phyloP scores from a whole-genome alignment of 2,113 vertebrate genomes.

The Calyptomena viridis region DNA sequence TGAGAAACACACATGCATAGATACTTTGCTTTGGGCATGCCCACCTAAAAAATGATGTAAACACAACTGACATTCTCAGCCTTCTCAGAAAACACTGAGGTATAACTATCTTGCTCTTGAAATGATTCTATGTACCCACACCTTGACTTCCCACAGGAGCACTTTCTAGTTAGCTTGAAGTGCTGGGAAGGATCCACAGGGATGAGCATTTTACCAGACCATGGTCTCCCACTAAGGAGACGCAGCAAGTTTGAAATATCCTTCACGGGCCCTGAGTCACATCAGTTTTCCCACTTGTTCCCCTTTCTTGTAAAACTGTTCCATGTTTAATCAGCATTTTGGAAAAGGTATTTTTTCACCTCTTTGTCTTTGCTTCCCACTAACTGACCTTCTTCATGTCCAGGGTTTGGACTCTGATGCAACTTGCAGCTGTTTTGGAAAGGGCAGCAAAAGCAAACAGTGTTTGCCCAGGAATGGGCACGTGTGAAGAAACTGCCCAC shows the following conservation, averaged over 20 bases:
- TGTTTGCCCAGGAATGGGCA: background rate
- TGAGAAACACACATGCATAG: background rate
- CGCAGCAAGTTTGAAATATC: background rate
- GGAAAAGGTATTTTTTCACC: background rate
- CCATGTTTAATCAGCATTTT: background rate
- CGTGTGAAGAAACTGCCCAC: background rate
- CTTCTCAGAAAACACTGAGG: background rate
- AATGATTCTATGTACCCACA: background rate
- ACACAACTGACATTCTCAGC: background rate
- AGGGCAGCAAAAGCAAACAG: background rate
- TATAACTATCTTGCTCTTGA: background rate
- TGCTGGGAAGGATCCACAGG: background rate
- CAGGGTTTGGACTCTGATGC: background rate
- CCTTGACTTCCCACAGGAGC: background rate
- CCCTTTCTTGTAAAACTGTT: background rate
- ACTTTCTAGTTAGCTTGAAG: background rate
- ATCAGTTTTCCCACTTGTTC: background rate
- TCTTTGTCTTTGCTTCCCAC: background rate
- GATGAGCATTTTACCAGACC: fast-evolving
- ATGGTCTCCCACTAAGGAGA: background rate
- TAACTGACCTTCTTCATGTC: background rate
- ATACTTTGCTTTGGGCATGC: background rate
- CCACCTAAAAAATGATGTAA: background rate
- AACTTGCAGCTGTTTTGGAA: background rate
- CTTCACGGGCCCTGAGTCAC: background rate